Conservation (phyloP, 2,888 invertebrate species). For the Pyralis farinalis region DNA sequence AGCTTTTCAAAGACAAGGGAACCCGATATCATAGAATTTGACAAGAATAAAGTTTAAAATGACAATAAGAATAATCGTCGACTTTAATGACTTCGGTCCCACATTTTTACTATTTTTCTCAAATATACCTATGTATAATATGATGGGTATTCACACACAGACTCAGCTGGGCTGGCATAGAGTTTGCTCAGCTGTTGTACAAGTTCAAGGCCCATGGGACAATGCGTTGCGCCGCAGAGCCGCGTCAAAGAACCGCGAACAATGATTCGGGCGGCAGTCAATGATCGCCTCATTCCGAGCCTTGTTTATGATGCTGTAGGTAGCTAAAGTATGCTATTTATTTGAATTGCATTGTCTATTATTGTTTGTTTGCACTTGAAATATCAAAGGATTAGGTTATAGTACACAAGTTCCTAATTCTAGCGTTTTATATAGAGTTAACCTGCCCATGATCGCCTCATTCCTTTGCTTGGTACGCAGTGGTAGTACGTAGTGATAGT, state of each 20-base stretch:
- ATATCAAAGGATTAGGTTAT: too few relatives aligned
- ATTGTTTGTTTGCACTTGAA: constrained; percentile 3
- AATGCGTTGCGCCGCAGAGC: constrained; percentile 23
- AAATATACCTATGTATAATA: constrained; percentile 5
- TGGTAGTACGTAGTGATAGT: too few relatives aligned
- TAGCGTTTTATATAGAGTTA: too few relatives aligned
- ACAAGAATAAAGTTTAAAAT: too few relatives aligned
- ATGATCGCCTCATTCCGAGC: constrained; percentile 17
- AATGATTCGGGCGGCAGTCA: constrained; percentile 22
- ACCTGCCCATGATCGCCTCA: constrained; percentile 21
- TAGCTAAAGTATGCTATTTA: constrained; percentile 17
- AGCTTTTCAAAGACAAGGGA: too few relatives aligned
- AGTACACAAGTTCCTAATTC: too few relatives aligned
- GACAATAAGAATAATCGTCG: too few relatives aligned
- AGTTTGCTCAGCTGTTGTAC: constrained; percentile 55
- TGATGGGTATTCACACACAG: too few relatives aligned
- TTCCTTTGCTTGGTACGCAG: too few relatives aligned
- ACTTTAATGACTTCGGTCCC: too few relatives aligned
- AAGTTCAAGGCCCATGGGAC: constrained; percentile 67
- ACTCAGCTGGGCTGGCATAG: neutral
- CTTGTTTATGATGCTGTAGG: constrained; percentile 15
- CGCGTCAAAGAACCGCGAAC: constrained; percentile 16
- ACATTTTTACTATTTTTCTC: too few relatives aligned
- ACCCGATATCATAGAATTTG: neutral
- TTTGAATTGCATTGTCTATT: constrained; percentile 7